phyloP scores from a whole-genome alignment of 2,113 vertebrate species.

The Amazona guildingii region DNA sequence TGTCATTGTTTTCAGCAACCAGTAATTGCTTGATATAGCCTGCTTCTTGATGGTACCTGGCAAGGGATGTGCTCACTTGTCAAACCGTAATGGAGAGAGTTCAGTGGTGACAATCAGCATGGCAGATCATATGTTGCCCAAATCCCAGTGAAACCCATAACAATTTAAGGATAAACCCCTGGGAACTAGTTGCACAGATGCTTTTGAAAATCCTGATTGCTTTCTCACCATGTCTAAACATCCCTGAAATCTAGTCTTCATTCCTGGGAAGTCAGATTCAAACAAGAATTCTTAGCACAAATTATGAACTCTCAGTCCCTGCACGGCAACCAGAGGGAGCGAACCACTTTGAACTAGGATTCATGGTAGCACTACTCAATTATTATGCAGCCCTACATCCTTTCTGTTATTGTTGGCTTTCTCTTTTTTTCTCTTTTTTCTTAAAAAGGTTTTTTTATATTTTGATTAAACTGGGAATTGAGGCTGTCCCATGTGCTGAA shows the following conservation, averaged over 20 bases:
- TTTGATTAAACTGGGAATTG: slow-evolving; percentile 32
- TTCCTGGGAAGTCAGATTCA: neutral
- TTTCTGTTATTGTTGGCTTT: neutral
- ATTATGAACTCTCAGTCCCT: neutral
- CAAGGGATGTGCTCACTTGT: neutral
- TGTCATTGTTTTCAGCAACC: neutral
- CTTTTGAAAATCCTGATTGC: neutral
- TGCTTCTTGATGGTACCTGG: neutral
- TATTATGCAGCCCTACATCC: neutral
- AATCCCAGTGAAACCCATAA: neutral
- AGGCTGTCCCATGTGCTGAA: neutral
- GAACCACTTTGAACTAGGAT: neutral
- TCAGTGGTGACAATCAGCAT: neutral
- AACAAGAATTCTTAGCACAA: neutral
- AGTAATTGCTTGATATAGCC: neutral
- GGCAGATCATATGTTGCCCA: neutral
- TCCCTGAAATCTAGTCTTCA: neutral
- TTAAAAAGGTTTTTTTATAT: neutral
- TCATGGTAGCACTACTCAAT: neutral
- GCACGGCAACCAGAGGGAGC: neutral
- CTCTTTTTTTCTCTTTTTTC: neutral
- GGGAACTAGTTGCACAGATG: neutral
- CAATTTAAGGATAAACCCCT: neutral
- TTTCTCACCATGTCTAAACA: neutral
- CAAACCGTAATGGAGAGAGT: neutral